phyloP scores from a whole-genome alignment of 1,140 invertebrate genomes.

The Habropoda laboriosa region DNA sequence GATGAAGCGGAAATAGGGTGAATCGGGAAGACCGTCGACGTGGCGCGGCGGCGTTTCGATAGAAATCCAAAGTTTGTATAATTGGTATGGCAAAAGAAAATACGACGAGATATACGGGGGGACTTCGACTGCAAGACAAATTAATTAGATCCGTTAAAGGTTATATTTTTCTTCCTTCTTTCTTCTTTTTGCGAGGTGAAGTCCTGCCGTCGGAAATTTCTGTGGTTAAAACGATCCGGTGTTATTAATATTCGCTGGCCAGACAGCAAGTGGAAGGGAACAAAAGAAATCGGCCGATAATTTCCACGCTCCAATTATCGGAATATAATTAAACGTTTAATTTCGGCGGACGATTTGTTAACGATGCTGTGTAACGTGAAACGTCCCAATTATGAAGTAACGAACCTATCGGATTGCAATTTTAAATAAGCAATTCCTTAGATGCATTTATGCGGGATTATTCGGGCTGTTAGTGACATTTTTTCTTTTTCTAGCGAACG shows the following conservation, averaged over 20 bases:
- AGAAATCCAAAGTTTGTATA: conserved; percentile 52
- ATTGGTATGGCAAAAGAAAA: conserved; percentile 43
- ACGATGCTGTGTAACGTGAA: neutral
- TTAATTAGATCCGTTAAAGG: conserved; percentile 38
- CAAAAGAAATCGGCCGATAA: neutral
- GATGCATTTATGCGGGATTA: too few species aligned
- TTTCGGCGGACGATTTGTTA: conserved; percentile 12
- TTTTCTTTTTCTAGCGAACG: neutral
- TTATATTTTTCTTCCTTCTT: too few species aligned
- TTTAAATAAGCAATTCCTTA: neutral
- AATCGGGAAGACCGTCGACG: neutral
- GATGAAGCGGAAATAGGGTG: conserved; percentile 1
- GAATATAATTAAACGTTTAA: conserved; percentile 33
- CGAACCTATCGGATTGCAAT: neutral
- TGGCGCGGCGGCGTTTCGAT: neutral
- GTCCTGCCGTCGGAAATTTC: neutral
- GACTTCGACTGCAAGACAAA: neutral
- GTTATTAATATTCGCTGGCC: neutral
- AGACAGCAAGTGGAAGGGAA: neutral
- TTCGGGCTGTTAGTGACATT: neutral
- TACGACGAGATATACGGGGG: neutral
- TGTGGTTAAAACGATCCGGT: neutral
- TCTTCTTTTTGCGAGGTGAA: neutral
- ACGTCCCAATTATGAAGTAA: neutral
- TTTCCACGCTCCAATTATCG: conserved; percentile 27